Percentiles rank a stretch among this genome's conserved stretches.
phyloP scores from a whole-genome alignment of 2,797 vertebrate genomes.

The Diceros bicornis region DNA sequence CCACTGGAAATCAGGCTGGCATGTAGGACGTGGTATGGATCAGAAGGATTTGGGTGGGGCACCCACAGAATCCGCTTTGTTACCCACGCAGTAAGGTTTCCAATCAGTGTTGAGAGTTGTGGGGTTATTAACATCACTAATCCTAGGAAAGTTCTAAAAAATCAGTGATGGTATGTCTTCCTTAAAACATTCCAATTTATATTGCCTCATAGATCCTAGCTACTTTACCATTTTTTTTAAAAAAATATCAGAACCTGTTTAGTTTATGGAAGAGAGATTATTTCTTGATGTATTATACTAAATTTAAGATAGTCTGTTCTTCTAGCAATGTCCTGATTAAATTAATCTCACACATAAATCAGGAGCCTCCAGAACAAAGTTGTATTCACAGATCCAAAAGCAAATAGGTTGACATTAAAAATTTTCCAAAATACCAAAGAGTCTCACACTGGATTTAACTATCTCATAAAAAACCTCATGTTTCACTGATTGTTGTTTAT shows the following conservation, averaged over 20 bases:
- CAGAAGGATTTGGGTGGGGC: background rate
- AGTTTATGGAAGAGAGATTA: constrained; percentile 61
- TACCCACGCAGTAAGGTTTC: background rate
- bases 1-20: background rate
- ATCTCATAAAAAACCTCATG: constrained; percentile 73
- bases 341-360: constrained; percentile 49
- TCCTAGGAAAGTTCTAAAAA: constrained; percentile 10
- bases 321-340: constrained; percentile 40
- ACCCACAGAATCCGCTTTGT: background rate
- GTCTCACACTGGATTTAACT: constrained; percentile 71
- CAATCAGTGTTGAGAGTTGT: background rate
- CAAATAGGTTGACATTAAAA: constrained; percentile 73
- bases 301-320: constrained; percentile 64
- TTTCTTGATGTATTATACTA: constrained; percentile 52
- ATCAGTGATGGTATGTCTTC: background rate
- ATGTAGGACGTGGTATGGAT: background rate
- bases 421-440: constrained; percentile 63
- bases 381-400: constrained; percentile 57
- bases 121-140: background rate
- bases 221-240: background rate
- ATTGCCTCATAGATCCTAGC: constrained; percentile 15
- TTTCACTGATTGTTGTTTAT: constrained; percentile 79
- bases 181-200: constrained; percentile 36
- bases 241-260: background rate
- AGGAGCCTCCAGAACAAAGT: constrained; percentile 47